A percentile compares a stretch with the other conserved stretches of the same genome.
These are phyloP conservation scores for Phaonia tiefii DNA, from an alignment of 2,888 invertebrate species.

Conservation along the genomic window DNA sequence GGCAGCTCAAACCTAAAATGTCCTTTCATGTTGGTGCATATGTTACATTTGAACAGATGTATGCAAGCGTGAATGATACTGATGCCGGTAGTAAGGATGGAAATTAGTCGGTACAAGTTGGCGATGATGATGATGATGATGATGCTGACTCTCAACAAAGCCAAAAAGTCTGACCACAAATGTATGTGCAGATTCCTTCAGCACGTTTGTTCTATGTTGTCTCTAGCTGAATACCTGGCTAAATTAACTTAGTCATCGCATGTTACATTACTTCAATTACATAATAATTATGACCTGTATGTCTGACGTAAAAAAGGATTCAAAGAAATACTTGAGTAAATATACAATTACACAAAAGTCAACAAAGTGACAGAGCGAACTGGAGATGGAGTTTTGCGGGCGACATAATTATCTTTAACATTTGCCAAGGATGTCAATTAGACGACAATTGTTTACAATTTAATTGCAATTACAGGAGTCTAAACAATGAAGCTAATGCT, in stretches of 20 bases:
- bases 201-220: neutral
- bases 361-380: neutral
- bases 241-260: neutral
- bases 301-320: neutral
- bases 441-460: neutral
- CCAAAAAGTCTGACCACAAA: slow-evolving; percentile 11
- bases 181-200: neutral
- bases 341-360: neutral
- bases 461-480: neutral
- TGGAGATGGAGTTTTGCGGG: no score
- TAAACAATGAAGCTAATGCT: neutral
- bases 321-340: neutral
- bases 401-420: no score
- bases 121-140: neutral
- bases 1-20: no score
- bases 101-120: no score
- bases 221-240: neutral
- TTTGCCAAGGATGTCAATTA: no score
- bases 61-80: no score
- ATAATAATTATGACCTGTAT: slow-evolving; percentile 3
- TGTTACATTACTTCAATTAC: neutral
- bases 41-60: neutral
- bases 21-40: no score
- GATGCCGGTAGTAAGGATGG: no score
- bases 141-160: neutral